Base-by-base conservation (phyloP, 1,140 invertebrate genomes). In the Phymorhynchus buccinoides region DNA sequence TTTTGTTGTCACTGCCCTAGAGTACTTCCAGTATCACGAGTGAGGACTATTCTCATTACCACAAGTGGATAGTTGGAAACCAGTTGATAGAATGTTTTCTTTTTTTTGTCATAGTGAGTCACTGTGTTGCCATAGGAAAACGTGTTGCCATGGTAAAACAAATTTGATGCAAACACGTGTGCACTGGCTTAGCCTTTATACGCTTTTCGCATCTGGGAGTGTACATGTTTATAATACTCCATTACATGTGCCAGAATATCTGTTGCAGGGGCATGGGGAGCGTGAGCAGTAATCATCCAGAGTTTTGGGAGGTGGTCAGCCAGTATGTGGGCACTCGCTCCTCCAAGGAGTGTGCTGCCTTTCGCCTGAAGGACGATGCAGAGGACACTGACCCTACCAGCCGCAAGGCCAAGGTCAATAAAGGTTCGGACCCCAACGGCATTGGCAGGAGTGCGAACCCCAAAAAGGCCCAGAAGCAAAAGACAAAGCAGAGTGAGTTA, bases 251-350 rank as follows among this genome's bases (percentile, higher is more conserved):
- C n/a, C n/a, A n/a, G n/a, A n/a, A n/a, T n/a, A n/a, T n/a, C n/a
- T 78, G 44, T 66, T 66, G 14, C 77, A 83, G 81, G 35, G 81
- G 62, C 39, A 30, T 35, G 12, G 41, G 73, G 39, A 42, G 30
- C 27, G 32, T 73, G n/a, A 68, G 37, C 16, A 83, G 62, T 73
- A 27, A 83, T n/a, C 27, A 66, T 32, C 41, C n/a, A 3, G 39
- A 73, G 12, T 83, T 42, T 41, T 83, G 81, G 81, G 81, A 83
- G 27, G 81, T 18, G n/a, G 81, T 83, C 32, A 83, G 81, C 32
- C 81, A 73, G 37, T 32, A 44, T 68, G 81, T 83, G 4, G 81
- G 41, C 6, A 71, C 52, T 12, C 62, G 81, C 3, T 71, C 56
- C 1, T 0, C 81, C 32, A 66, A 83, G 41, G 81, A 83, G 22